Base-by-base conservation (phyloP, 2,113 vertebrate genomes). In the Sinocyclocheilus maitianheensis region DNA sequence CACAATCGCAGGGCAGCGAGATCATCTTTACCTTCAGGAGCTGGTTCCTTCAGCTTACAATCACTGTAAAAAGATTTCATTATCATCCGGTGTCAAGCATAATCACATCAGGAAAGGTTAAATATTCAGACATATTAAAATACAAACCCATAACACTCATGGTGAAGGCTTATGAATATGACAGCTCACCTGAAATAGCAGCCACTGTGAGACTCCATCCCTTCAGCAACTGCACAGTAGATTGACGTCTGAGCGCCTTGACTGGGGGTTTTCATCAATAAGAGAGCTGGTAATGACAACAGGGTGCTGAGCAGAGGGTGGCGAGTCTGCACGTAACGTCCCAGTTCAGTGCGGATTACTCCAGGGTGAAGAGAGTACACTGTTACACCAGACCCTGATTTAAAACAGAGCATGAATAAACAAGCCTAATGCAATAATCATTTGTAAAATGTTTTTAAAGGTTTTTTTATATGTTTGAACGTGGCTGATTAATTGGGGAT, bases 221-320 rank as follows among this genome's bases (percentile, higher is more conserved):
- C 93, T 0, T 94, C 94, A 1, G 87, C 90, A 63, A 95, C 84
- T 0, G 93, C 90, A 1, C 95, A 95, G 93, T 93, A 91, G 55
- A 95, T 43, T 0, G 85, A 90, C 74, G 95, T 96, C 91, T 95
- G 94, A n/a, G 92, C 89, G 3, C 95, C 95, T 90, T 96, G 89
- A 1, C 9, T 1, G 0, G 95, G 93, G 0, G 93, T 96, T 92
- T 96, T 96, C 94, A 95, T 94, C 30, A 95, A 80, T 58, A 95
- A 72, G 74, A 93, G 11, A 0, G 92, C 88, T 0, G 94, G 94
- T 1, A 92, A 82, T 12, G 77, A 89, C 83, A 96, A 88, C 83
- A 95, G 83, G 0, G 53, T 18, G 77, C 91, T 91, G 83, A 95
- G 78, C 58, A 94, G 48, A 46, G 94, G 94, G 37, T 92, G 87